Base-by-base conservation (phyloP, 2,888 invertebrate genomes). In the Aporophyla nigra region DNA sequence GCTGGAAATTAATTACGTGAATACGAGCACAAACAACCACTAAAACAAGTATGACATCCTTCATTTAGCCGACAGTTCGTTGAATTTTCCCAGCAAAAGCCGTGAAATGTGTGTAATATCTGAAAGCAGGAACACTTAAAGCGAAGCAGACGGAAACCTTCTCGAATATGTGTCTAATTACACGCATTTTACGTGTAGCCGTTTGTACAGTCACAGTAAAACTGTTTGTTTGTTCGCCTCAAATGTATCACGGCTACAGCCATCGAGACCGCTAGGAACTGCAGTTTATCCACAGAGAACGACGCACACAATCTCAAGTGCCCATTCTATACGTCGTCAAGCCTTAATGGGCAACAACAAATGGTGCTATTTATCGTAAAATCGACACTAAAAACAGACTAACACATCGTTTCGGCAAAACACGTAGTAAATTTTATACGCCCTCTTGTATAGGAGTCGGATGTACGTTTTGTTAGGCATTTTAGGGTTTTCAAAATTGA, bases 301-400 rank as follows among this genome's bases (percentile, higher is more conserved):
- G 90, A 88, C 87, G 90, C 89, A 90, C 90, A 92, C 93, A 93
- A 93, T 93, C 94, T 93, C 91, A 92, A 94, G 93, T 91, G 90
- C 89, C 94, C 93, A 94, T 94, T 94, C 92, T 89, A 90, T 91
- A 90, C 91, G 94, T 93, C 93, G 93, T 92, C 92, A 92, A 91
- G 89, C 91, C 91, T 90, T 95, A 94, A 95, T 93, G 93, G 93
- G 87, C 78, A 87, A 89, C 91, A 92, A 93, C 93, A 94, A 95
- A 96, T 93, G 93, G 93, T 90, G 88, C 93, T 94, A 94, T 95
- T 95, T 95, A 95, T 96, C 94, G 95, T 94, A 93, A 95, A 95
- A 95, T 95, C 93, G 94, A 93, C 93, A 94, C 93, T 95, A 91
- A 95, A 95, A 95, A 93, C 92, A 91, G 91, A 90, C 92, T 93